These are phyloP conservation scores for Trissolcus basalis DNA, from an alignment of 1,140 invertebrate genomes.

Conservation along the genomic window DNA sequence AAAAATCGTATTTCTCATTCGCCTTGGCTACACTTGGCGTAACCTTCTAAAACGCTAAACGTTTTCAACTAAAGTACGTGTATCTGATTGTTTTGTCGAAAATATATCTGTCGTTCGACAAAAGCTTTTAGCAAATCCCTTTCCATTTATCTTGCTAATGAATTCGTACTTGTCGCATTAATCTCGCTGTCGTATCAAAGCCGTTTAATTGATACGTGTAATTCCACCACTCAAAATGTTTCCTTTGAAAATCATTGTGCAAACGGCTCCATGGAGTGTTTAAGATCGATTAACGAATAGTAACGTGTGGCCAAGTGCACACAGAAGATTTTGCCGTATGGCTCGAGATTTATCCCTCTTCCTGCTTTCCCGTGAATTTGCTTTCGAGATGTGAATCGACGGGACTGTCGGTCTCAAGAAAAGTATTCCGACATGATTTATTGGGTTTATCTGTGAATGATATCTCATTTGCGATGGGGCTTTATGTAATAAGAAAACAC, in stretches of 20 bases:
- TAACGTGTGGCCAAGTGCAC: slow-evolving; percentile 17
- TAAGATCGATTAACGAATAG: slow-evolving; percentile 30
- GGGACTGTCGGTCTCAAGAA: slow-evolving; percentile 23
- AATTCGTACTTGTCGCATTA: slow-evolving; percentile 47
- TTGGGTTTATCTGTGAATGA: slow-evolving; percentile 22
- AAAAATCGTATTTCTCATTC: no score
- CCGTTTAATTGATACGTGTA: slow-evolving; percentile 35
- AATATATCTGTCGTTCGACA: no score
- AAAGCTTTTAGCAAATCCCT: slow-evolving; percentile 20
- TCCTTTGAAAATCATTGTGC: slow-evolving; percentile 15
- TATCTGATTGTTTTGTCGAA: no score
- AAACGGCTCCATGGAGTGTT: background rate
- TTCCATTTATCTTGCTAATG: slow-evolving; percentile 37
- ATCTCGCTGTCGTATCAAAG: slow-evolving; percentile 30
- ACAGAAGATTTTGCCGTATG: slow-evolving; percentile 22
- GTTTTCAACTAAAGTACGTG: no score
- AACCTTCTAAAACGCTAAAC: no score
- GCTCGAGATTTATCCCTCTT: slow-evolving; percentile 23
- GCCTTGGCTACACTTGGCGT: no score
- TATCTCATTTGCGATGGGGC: slow-evolving; percentile 5
- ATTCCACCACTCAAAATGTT: slow-evolving; percentile 15
- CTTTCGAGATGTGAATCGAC: slow-evolving; percentile 40
- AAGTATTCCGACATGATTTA: slow-evolving; percentile 33
- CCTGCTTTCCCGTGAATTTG: slow-evolving; percentile 48
- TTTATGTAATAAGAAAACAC: slow-evolving; percentile 18